These are phyloP conservation scores for Pipra filicauda DNA, from an alignment of 2,113 vertebrate species.

Conservation along the genomic window DNA sequence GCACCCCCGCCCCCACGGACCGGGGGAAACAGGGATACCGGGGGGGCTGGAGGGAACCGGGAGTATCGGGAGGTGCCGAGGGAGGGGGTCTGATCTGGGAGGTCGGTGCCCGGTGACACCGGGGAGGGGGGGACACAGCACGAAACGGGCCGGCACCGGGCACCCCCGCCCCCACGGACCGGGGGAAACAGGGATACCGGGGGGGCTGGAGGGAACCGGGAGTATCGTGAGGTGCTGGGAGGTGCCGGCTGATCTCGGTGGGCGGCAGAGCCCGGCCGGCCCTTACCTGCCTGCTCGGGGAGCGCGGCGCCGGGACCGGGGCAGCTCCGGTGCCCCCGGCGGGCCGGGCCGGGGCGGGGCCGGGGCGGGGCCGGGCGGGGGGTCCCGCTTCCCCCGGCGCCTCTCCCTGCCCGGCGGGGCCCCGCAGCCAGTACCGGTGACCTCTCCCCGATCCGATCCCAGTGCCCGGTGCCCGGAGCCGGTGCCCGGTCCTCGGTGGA, in stretches of 20 bases:
- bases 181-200: not conserved
- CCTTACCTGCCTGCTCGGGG: constrained; percentile 20
- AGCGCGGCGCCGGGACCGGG: not conserved
- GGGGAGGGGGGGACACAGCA: too few relatives aligned
- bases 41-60: too few relatives aligned
- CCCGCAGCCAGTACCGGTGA: not conserved
- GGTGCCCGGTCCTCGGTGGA: not conserved
- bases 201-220: not conserved
- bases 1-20: too few relatives aligned
- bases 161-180: too few relatives aligned
- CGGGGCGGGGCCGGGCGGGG: not conserved
- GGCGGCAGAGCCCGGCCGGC: not conserved
- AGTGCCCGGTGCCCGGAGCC: not conserved
- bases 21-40: not conserved
- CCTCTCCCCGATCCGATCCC: not conserved
- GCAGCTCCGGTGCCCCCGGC: not conserved
- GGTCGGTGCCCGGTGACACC: too few relatives aligned
- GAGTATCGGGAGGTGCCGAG: not conserved
- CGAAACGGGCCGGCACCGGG: too few relatives aligned
- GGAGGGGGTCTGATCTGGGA: too few relatives aligned
- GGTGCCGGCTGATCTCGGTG: not conserved
- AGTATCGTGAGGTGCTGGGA: not conserved
- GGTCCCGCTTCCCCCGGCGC: not conserved
- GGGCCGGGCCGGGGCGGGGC: not conserved
- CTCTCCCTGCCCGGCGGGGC: not conserved